phyloP scores from a whole-genome alignment of 1,140 invertebrate genomes.

The Lepidurus arcticus region DNA sequence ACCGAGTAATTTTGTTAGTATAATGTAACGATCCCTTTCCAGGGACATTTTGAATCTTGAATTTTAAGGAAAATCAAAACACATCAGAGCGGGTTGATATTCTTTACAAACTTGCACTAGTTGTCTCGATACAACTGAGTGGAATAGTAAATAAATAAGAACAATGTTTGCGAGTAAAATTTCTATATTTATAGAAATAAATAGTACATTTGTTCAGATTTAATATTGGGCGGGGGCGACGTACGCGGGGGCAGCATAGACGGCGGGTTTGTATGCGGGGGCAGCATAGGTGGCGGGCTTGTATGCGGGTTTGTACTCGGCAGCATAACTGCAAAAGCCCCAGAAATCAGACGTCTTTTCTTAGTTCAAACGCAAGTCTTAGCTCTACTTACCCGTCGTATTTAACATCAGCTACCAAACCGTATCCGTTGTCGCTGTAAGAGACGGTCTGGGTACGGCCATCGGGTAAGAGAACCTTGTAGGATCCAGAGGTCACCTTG shows the following conservation, averaged over 20 bases:
- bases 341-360: not conserved
- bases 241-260: not conserved
- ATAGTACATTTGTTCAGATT: too few species aligned
- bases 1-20: too few species aligned
- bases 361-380: not conserved
- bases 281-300: conserved; percentile 12
- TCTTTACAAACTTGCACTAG: too few species aligned
- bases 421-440: conserved; percentile 38
- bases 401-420: conserved; percentile 39
- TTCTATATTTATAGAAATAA: too few species aligned
- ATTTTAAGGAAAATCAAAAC: too few species aligned
- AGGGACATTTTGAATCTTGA: too few species aligned
- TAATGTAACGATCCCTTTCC: too few species aligned
- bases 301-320: conserved; percentile 14
- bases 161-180: too few species aligned
- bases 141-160: too few species aligned
- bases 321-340: not conserved
- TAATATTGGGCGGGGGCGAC: too few species aligned
- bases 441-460: conserved; percentile 39
- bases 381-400: conserved; percentile 34
- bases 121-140: too few species aligned
- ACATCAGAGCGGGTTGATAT: too few species aligned
- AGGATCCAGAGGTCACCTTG: conserved; percentile 35
- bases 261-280: not conserved
- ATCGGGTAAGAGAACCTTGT: conserved; percentile 39